A percentile compares a stretch with the other conserved stretches of the same genome.
Conservation (phyloP, 2,888 invertebrate genomes). For the Exocentrus adspersus region DNA sequence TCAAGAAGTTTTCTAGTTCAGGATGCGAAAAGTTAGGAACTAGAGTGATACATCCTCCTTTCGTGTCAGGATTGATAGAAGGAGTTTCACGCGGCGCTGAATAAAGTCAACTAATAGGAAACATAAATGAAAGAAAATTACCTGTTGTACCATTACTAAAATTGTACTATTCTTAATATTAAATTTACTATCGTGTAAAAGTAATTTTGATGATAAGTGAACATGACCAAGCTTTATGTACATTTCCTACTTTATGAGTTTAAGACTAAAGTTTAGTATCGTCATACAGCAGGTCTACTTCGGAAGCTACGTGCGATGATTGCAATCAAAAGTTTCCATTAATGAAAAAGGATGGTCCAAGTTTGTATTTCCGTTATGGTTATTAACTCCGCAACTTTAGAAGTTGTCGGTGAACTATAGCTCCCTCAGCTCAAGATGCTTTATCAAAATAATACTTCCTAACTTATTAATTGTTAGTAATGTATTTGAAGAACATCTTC, state of each 20-base stretch:
- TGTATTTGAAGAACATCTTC: constrained; percentile 52
- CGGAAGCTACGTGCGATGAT: constrained; percentile 45
- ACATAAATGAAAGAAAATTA: too few species aligned
- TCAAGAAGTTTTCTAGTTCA: constrained; percentile 23
- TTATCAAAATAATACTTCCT: constrained; percentile 59
- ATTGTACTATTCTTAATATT: too few species aligned
- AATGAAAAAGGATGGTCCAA: constrained; percentile 60
- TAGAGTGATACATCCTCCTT: constrained; percentile 7
- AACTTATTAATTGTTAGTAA: constrained; percentile 58
- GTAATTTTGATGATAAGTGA: background rate
- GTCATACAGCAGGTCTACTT: constrained; percentile 10
- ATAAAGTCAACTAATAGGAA: too few species aligned
- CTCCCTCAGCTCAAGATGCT: constrained; percentile 52
- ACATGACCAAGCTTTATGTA: background rate
- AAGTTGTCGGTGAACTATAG: constrained; percentile 53
- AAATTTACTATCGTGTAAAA: too few species aligned
- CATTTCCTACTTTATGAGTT: constrained; percentile 3
- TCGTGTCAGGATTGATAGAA: background rate
- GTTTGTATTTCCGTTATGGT: constrained; percentile 59
- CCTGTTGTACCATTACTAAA: too few species aligned
- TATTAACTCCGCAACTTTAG: constrained; percentile 55
- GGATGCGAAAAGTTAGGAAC: constrained; percentile 11
- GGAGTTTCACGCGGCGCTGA: constrained; percentile 4
- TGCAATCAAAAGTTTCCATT: constrained; percentile 51
- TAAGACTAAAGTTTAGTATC: too few species aligned